Conservation (phyloP, 92 coral and sea anemone species). For the Bergia sp. region DNA sequence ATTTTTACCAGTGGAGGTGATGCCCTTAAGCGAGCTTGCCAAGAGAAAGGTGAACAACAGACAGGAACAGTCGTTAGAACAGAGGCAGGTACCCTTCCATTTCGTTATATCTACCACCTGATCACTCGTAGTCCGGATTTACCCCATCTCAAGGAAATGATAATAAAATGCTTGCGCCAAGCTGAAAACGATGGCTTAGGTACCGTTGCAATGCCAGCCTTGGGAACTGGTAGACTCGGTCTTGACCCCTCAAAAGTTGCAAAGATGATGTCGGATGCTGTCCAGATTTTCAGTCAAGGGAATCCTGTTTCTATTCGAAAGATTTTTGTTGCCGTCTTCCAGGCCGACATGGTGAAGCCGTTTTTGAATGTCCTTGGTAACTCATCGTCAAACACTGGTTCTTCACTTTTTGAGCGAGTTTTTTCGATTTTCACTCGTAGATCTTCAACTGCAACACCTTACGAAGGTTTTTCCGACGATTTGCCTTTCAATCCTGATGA, state of each 20-base stretch:
- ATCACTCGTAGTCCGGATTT: slow-evolving; percentile 27
- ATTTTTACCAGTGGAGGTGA: slow-evolving; percentile 64
- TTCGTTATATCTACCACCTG: slow-evolving; percentile 64
- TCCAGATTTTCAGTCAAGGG: slow-evolving; percentile 53
- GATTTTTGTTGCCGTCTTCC: slow-evolving; percentile 70
- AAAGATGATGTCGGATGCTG: slow-evolving; percentile 55
- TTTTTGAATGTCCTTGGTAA: not conserved
- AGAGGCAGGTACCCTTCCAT: slow-evolving; percentile 57
- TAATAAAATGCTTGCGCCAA: slow-evolving; percentile 52
- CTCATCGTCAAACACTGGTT: not conserved
- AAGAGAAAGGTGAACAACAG: slow-evolving; percentile 20
- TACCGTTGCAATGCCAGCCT: slow-evolving; percentile 73
- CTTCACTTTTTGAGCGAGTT: not conserved
- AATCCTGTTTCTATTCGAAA: slow-evolving; percentile 48
- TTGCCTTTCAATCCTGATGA: not conserved
- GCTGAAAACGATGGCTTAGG: slow-evolving; percentile 46
- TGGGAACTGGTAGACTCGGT: slow-evolving; percentile 67
- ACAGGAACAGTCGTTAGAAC: slow-evolving; percentile 44
- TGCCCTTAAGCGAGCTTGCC: slow-evolving; percentile 60
- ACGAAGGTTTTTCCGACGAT: not conserved
- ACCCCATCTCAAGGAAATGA: slow-evolving; percentile 39
- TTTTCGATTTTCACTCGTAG: not conserved
- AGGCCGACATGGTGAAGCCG: slow-evolving; percentile 19
- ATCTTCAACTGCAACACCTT: not conserved
- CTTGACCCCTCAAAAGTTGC: slow-evolving; percentile 55